Evolutionary conservation across 2,888 invertebrate species (phyloP).

Genomic region (Chrysolina americana): DNA sequence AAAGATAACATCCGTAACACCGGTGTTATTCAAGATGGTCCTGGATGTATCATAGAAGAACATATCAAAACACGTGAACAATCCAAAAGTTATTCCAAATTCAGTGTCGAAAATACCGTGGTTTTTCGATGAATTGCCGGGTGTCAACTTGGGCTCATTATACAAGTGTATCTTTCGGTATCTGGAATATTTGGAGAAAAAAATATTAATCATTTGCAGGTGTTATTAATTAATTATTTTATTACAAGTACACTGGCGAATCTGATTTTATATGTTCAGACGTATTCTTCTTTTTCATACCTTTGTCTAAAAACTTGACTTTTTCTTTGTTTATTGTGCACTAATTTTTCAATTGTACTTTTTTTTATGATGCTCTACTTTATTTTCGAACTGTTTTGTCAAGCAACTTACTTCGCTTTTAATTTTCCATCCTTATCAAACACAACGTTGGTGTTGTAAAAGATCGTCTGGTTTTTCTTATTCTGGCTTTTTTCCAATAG

Average conservation of each 20-base stretch:
- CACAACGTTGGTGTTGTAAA: slow-evolving; percentile 56
- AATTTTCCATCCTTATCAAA: slow-evolving; percentile 52
- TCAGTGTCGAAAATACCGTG: slow-evolving; percentile 52
- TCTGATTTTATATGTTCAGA: too few relatives aligned
- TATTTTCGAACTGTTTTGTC: not conserved
- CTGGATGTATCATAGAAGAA: slow-evolving; percentile 53
- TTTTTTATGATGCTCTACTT: too few relatives aligned
- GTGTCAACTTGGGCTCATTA: slow-evolving; percentile 52
- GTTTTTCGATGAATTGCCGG: slow-evolving; percentile 47
- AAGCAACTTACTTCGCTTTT: slow-evolving; percentile 48
- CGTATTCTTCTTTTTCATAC: too few relatives aligned
- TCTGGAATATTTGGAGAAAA: slow-evolving; percentile 41
- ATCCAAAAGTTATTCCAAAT: slow-evolving; percentile 56
- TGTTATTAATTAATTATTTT: too few relatives aligned
- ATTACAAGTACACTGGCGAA: too few relatives aligned
- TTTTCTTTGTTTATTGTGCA: too few relatives aligned
- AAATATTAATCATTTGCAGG: too few relatives aligned
- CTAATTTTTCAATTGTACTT: too few relatives aligned
- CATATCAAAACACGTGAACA: slow-evolving; percentile 56
- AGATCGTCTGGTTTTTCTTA: slow-evolving; percentile 48
- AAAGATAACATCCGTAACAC: slow-evolving; percentile 54
- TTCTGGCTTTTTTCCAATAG: slow-evolving; percentile 50
- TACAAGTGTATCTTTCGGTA: slow-evolving; percentile 58
- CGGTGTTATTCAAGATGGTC: slow-evolving; percentile 43
- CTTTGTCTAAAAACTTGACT: too few relatives aligned